Base-by-base conservation (phyloP, 1,140 invertebrate genomes). In the Leptinotarsa defecta region DNA sequence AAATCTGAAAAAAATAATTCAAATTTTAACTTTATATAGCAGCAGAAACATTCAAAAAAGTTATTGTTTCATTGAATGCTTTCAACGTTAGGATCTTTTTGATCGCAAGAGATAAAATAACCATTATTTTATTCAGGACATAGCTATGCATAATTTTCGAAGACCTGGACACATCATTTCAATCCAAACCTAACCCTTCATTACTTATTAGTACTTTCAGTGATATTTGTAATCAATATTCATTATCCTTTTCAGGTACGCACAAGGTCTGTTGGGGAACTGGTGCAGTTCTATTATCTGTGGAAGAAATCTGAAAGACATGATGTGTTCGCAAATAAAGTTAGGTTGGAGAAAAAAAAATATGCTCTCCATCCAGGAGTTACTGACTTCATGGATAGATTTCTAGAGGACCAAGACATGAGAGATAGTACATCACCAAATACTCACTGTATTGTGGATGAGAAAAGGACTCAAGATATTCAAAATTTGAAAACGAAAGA, bases 291-390 rank as follows among this genome's bases (percentile, higher is more conserved):
- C 88, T 99, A 99, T 87, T 99, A 99, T 84, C 89, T 98, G 49
- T 99, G 97, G 97, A 99, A 99, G 86, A 99, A 98, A 87, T 98
- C 96, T 65, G 96, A 98, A 85, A 88, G 97, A 61, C 96, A 98
- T 86, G 97, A 98, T 87, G 91, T 93, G 75, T 95, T 95, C 87
- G 93, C 93, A 3, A 94, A 93, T 82, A 94, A 94, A 86, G 91
- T 91, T 22, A 87, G 93, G 74, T 86, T 94, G 73, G 94, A 95
- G 82, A 95, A 95, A 85, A 94, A 94, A 82, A 95, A 95, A 86
- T 95, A 95, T 85, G 90, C 91, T 19, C 84, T 95, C 64, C 93
- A 95, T 88, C 94, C 94, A 1, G 94, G 94, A 63, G 91, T 88
- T 79, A 94, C 93, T 48, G 94, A 95, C 85, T 94, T 94, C 82